These are phyloP conservation scores for Falco punctatus DNA, from an alignment of 2,113 vertebrate genomes.

Conservation along the genomic window DNA sequence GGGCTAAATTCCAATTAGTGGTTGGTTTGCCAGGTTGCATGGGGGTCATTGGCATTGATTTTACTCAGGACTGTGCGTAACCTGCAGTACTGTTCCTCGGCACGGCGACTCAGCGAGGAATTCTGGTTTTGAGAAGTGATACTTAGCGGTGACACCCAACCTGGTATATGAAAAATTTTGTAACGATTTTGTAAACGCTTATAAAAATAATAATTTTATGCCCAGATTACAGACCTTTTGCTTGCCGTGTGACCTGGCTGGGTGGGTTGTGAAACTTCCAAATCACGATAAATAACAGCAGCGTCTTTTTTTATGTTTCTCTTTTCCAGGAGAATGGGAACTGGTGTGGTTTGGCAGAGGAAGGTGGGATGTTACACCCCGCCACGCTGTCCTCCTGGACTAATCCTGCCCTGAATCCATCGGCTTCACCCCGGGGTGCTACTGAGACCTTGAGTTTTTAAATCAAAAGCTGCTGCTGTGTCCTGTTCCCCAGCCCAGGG, in stretches of 20 bases:
- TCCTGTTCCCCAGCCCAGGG: too few species aligned
- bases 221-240: background rate
- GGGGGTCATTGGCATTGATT: background rate
- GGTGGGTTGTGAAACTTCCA: too few species aligned
- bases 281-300: background rate
- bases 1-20: background rate
- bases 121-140: background rate
- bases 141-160: accelerated
- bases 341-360: background rate
- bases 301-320: background rate
- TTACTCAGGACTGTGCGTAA: too few species aligned
- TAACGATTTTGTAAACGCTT: accelerated
- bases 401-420: background rate
- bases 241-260: too few species aligned
- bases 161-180: accelerated
- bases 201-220: accelerated
- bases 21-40: background rate
- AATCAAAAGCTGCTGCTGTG: background rate
- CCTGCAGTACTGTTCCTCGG: too few species aligned
- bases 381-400: accelerated
- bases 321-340: constrained; percentile 32
- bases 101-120: accelerated
- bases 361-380: background rate
- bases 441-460: background rate
- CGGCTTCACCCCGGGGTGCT: background rate